phyloP scores from a whole-genome alignment of 2,888 invertebrate genomes.

The Minunthozetes semirufus region DNA sequence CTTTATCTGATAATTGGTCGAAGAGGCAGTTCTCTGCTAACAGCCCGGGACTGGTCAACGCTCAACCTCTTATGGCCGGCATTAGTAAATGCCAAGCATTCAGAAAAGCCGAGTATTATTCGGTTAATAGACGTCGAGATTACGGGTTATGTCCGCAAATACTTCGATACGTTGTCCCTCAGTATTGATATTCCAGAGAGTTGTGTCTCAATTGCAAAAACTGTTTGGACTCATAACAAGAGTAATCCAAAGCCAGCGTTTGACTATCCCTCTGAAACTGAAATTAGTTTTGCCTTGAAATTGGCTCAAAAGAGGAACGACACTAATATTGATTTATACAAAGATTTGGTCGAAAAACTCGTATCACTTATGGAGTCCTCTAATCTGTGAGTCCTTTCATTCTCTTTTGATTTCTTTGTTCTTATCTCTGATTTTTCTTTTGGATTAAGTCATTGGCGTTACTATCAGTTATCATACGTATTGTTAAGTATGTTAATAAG shows the following conservation, averaged over 20 bases:
- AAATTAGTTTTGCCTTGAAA: slow-evolving; percentile 33
- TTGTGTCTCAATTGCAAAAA: slow-evolving; percentile 19
- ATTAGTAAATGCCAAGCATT: slow-evolving; percentile 66
- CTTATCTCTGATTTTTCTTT: too few species aligned
- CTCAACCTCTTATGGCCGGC: slow-evolving; percentile 68
- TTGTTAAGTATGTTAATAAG: slow-evolving; percentile 66
- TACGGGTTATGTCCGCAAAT: slow-evolving; percentile 42
- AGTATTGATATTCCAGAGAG: slow-evolving; percentile 18
- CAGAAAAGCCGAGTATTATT: slow-evolving; percentile 76
- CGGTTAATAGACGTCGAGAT: slow-evolving; percentile 49
- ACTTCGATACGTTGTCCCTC: slow-evolving; percentile 44
- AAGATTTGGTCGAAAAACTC: slow-evolving; percentile 45
- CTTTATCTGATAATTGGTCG: slow-evolving; percentile 67
- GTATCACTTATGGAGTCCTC: slow-evolving; percentile 47
- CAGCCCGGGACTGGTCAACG: slow-evolving; percentile 68
- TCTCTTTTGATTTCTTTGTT: slow-evolving; percentile 10
- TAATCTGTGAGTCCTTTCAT: slow-evolving; percentile 45
- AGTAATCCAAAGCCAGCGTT: slow-evolving; percentile 26
- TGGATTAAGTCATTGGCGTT: slow-evolving; percentile 66
- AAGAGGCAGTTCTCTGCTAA: slow-evolving; percentile 58
- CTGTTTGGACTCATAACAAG: slow-evolving; percentile 18
- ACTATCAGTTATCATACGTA: slow-evolving; percentile 65
- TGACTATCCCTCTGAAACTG: slow-evolving; percentile 35
- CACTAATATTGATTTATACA: slow-evolving; percentile 43
- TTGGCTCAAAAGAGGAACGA: slow-evolving; percentile 33